Evolutionary conservation across 1,140 invertebrate genomes (phyloP).

Genomic region (Zaprionus vittiger): DNA sequence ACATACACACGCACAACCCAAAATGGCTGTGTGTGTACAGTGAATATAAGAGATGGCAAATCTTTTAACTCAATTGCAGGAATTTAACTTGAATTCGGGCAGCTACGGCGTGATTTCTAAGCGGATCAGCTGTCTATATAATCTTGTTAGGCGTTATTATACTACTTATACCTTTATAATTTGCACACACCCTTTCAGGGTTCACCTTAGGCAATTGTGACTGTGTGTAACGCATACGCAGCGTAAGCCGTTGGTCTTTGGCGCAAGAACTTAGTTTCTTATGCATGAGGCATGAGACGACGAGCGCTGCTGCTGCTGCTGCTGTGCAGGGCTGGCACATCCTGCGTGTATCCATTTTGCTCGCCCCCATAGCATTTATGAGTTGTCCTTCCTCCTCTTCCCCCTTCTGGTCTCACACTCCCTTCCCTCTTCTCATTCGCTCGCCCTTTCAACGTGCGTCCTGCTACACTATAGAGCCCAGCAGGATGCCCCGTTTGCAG

Average conservation of each 20-base stretch:
- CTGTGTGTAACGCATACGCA: slow-evolving; percentile 52
- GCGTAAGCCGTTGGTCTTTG: slow-evolving; percentile 23
- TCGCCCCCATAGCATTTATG: slow-evolving; percentile 58
- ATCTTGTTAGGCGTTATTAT: background rate
- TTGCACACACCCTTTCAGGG: background rate
- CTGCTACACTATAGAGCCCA: slow-evolving; percentile 11
- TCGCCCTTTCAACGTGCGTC: background rate
- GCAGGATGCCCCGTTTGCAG: slow-evolving; percentile 33
- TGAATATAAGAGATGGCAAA: slow-evolving; percentile 11
- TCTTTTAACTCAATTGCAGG: background rate
- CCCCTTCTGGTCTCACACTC: slow-evolving; percentile 3
- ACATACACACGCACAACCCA: slow-evolving; percentile 17
- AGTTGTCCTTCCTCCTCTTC: slow-evolving; percentile 18
- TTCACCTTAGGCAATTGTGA: background rate
- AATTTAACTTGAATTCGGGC: background rate
- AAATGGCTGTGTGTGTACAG: slow-evolving; percentile 24
- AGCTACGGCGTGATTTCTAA: background rate
- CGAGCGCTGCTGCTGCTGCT: background rate
- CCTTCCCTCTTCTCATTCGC: background rate
- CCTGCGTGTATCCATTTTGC: slow-evolving; percentile 48
- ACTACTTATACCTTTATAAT: background rate
- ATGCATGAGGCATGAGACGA: slow-evolving; percentile 35
- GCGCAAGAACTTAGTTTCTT: slow-evolving; percentile 44
- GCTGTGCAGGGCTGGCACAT: slow-evolving; percentile 3
- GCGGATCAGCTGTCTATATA: background rate